A percentile compares a stretch with the other conserved stretches of the same genome.
Evolutionary conservation across 2,797 vertebrate genomes (phyloP).

Genomic region (Margarornis squamiger): DNA sequence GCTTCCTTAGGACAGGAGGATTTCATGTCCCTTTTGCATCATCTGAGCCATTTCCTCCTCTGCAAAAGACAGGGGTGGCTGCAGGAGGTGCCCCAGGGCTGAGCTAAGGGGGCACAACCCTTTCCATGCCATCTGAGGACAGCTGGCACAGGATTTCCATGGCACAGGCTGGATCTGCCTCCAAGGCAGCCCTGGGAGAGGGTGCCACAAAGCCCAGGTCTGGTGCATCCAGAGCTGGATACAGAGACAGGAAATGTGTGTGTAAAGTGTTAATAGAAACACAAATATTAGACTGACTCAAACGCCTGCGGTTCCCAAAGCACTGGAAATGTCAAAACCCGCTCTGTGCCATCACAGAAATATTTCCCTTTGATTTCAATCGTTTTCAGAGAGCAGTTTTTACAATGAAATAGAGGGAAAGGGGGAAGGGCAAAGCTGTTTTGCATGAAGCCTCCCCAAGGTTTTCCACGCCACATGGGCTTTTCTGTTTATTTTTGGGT

Average conservation of each 20-base stretch:
- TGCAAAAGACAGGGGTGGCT: background rate
- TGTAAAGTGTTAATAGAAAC: background rate
- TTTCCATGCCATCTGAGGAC: background rate
- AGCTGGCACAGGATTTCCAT: background rate
- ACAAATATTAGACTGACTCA: background rate
- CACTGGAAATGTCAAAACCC: background rate
- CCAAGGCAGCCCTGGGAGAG: too few species aligned
- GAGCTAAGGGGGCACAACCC: background rate
- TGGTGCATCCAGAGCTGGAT: fast-evolving
- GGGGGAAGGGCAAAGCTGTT: background rate
- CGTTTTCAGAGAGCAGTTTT: background rate
- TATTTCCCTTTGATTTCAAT: background rate
- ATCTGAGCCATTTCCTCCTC: fast-evolving
- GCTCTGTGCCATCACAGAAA: background rate
- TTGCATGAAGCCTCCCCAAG: background rate
- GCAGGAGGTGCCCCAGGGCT: background rate
- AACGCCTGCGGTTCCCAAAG: background rate
- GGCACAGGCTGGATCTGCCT: background rate
- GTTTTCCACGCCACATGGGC: background rate
- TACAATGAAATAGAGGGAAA: background rate
- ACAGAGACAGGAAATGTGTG: background rate
- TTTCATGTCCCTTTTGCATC: background rate
- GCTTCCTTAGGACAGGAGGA: background rate
- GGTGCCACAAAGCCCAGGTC: background rate
- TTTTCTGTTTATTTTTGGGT: background rate